Evolutionary conservation across 2,888 invertebrate species (phyloP).

Genomic region (Miltochrista miniata): DNA sequence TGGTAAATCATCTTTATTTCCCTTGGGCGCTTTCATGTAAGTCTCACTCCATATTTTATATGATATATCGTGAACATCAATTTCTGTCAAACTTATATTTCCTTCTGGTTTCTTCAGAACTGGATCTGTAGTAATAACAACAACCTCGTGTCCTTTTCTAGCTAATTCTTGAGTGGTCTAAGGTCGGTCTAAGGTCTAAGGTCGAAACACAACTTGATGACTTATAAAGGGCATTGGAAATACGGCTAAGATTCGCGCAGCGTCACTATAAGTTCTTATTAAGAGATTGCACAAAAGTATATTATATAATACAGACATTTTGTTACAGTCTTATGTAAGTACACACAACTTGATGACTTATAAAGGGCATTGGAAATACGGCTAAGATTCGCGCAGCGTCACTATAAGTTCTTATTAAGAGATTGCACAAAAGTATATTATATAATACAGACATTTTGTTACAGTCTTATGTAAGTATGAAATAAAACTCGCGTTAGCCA

Average conservation of each 20-base stretch:
- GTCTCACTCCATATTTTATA: conserved; percentile 32
- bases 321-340: too few species aligned
- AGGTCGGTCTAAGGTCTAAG: too few species aligned
- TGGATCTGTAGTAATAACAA: conserved; percentile 59
- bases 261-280: conserved; percentile 6
- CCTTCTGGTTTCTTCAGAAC: conserved; percentile 35
- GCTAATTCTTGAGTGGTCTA: conserved; percentile 55
- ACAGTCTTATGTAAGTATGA: too few species aligned
- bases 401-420: not conserved
- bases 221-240: conserved; percentile 32
- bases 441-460: too few species aligned
- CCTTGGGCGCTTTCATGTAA: conserved; percentile 8
- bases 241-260: conserved; percentile 25
- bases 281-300: not conserved
- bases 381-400: conserved; percentile 29
- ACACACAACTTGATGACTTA: conserved; percentile 39
- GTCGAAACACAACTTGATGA: conserved; percentile 39
- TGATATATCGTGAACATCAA: conserved; percentile 52
- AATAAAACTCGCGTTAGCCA: too few species aligned
- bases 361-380: conserved; percentile 25
- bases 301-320: too few species aligned
- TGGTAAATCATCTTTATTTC: conserved; percentile 7
- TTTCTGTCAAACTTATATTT: conserved; percentile 55
- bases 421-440: not conserved
- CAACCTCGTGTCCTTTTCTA: conserved; percentile 62